Conservation (phyloP, 92 coral and sea anemone species). For the Micromussa lordhowensis region DNA sequence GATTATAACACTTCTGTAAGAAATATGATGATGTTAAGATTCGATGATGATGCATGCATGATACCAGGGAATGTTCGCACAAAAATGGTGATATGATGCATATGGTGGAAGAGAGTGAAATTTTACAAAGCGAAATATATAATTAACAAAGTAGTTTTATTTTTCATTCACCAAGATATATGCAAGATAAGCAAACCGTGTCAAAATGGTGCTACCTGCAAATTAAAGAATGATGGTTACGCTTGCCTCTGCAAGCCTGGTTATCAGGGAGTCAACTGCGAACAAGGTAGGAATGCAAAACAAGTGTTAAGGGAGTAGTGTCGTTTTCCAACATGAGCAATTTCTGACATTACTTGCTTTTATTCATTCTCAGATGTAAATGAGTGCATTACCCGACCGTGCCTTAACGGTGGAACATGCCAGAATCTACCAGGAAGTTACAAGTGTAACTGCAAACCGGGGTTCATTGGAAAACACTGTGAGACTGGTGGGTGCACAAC, state of each 20-base stretch:
- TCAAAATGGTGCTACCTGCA: constrained; percentile 35
- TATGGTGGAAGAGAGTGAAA: background rate
- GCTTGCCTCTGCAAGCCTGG: constrained; percentile 31
- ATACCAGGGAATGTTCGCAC: background rate
- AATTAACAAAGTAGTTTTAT: background rate
- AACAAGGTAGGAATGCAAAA: constrained; percentile 29
- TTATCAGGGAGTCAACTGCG: constrained; percentile 57
- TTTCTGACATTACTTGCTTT: background rate
- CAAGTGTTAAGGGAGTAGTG: background rate
- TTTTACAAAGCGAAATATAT: background rate
- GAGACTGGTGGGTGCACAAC: constrained; percentile 9
- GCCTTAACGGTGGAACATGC: constrained; percentile 35
- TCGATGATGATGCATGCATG: no score
- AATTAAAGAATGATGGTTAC: background rate
- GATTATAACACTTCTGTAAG: no score
- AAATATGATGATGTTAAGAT: no score
- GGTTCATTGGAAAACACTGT: constrained; percentile 18
- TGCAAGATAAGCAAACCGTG: constrained; percentile 41
- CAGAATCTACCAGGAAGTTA: constrained; percentile 27
- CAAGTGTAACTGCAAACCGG: constrained; percentile 18
- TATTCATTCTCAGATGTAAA: constrained; percentile 13
- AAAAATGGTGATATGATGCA: background rate
- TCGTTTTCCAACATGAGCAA: no score
- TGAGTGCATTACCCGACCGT: constrained; percentile 7
- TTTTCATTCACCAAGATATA: background rate